phyloP scores from a whole-genome alignment of 1,140 invertebrate genomes.

The Archivesica marissinica region DNA sequence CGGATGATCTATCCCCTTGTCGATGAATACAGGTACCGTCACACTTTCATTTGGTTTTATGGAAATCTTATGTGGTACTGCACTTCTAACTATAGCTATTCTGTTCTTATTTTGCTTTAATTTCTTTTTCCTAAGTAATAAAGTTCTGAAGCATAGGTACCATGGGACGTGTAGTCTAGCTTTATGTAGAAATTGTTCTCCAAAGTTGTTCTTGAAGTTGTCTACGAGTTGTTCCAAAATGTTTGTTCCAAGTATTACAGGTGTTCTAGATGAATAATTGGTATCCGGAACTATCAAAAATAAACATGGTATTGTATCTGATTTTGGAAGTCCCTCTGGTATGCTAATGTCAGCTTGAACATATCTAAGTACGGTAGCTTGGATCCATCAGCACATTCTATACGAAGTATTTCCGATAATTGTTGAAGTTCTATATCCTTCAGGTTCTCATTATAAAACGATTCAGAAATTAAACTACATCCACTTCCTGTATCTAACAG shows the following conservation, averaged over 20 bases:
- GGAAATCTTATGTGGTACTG: neutral
- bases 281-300: slow-evolving; percentile 34
- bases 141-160: slow-evolving; percentile 26
- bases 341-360: neutral
- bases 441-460: neutral
- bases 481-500: slow-evolving; percentile 29
- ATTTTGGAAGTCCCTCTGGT: neutral
- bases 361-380: slow-evolving; percentile 3
- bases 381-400: slow-evolving; percentile 36
- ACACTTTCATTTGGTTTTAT: slow-evolving; percentile 31
- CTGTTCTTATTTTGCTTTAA: slow-evolving; percentile 1
- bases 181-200: slow-evolving; percentile 26
- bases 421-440: neutral
- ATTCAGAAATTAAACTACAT: slow-evolving; percentile 19
- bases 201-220: slow-evolving; percentile 9
- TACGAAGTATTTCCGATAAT: neutral
- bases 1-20: slow-evolving; percentile 5
- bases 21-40: neutral
- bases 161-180: slow-evolving; percentile 17
- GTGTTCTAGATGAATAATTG: slow-evolving; percentile 7
- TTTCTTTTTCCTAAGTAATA: slow-evolving; percentile 6
- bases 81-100: slow-evolving; percentile 19
- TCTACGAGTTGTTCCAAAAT: neutral
- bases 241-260: slow-evolving; percentile 34
- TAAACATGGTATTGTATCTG: neutral